Conservation (phyloP, 2,797 vertebrate genomes). For the Micrastur ruficollis region DNA sequence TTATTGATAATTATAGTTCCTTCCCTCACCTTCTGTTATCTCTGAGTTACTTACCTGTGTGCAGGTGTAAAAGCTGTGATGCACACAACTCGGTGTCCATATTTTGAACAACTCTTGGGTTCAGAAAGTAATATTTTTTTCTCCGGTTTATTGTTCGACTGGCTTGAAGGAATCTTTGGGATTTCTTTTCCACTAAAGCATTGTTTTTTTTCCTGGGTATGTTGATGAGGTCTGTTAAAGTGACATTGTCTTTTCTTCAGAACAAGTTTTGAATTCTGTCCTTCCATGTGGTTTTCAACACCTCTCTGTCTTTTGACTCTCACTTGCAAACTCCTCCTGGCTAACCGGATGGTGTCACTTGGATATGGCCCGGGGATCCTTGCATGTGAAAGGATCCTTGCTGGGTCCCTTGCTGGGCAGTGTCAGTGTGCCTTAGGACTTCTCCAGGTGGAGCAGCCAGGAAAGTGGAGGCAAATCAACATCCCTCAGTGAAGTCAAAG, state of each 20-base stretch:
- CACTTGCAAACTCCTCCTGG: not conserved
- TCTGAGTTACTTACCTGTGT: not conserved
- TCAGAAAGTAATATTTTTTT: not conserved
- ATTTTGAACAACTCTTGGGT: not conserved
- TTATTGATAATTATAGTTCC: not conserved
- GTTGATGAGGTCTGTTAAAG: not conserved
- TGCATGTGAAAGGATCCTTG: constrained; percentile 5
- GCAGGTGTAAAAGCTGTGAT: not conserved
- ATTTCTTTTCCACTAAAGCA: not conserved
- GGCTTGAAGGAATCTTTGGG: not conserved
- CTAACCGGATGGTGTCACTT: not conserved
- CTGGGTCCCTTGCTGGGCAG: not conserved
- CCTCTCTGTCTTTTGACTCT: not conserved
- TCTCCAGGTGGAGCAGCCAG: not conserved
- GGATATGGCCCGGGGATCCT: not conserved
- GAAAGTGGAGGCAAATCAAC: not conserved
- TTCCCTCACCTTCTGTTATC: not conserved
- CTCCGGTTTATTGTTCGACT: not conserved
- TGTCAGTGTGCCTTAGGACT: not conserved
- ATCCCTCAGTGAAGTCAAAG: not conserved
- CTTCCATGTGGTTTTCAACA: not conserved
- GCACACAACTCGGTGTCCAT: not conserved
- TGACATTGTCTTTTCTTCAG: not conserved
- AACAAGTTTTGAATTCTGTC: not conserved
- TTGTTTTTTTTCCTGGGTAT: not conserved